Percentiles rank a stretch among this genome's conserved stretches.
These are phyloP conservation scores for Plebejus melissa DNA, from an alignment of 2,888 invertebrate species.

Conservation along the genomic window DNA sequence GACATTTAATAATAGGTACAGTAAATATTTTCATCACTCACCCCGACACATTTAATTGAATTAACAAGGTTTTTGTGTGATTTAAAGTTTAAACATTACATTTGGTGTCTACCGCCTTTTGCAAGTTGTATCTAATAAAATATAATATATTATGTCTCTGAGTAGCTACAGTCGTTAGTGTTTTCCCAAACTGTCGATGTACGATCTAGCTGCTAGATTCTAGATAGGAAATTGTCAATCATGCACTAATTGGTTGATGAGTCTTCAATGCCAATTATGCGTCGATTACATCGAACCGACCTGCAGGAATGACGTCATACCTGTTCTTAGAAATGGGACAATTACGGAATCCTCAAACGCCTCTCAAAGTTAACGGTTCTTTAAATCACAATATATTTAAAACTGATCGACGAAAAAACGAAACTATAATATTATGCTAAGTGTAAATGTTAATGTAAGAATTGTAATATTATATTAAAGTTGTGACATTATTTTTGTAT, in stretches of 20 bases:
- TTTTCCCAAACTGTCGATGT: neutral
- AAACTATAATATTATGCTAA: neutral
- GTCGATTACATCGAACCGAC: slow-evolving; percentile 1
- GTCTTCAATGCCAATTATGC: slow-evolving; percentile 18
- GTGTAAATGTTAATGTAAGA: slow-evolving; percentile 7
- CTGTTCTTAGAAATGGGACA: neutral
- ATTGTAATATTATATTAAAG: slow-evolving; percentile 6
- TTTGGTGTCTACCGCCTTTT: neutral
- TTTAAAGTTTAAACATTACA: too few relatives aligned
- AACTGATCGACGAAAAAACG: neutral
- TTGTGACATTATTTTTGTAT: slow-evolving; percentile 23
- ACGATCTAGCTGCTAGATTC: neutral
- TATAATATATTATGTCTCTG: too few relatives aligned
- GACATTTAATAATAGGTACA: too few relatives aligned
- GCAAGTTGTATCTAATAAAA: too few relatives aligned
- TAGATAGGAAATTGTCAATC: slow-evolving; percentile 24
- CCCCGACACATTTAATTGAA: too few relatives aligned
- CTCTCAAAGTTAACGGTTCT: neutral
- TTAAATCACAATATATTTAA: neutral
- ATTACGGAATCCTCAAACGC: neutral
- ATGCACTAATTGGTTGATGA: slow-evolving; percentile 6
- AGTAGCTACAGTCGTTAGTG: neutral
- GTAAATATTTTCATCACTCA: too few relatives aligned
- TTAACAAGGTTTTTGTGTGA: too few relatives aligned
- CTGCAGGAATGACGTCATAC: neutral